Evolutionary conservation across 2,888 invertebrate species (phyloP).

Genomic region (Eurois occulta): DNA sequence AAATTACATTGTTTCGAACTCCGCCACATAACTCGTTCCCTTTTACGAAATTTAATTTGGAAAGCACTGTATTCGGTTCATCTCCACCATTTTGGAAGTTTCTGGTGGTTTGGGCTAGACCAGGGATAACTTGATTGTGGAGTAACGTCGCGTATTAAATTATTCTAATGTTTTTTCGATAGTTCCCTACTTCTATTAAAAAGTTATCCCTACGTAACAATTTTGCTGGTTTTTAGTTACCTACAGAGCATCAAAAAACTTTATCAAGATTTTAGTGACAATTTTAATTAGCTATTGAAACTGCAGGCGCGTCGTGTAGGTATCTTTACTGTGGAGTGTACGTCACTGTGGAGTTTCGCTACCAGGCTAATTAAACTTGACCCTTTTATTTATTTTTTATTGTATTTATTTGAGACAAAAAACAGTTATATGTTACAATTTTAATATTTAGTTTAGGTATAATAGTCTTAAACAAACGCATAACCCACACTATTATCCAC

Average conservation of each 20-base stretch:
- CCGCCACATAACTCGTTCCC: conserved; percentile 24
- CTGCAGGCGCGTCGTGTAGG: neutral
- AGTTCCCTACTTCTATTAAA: neutral
- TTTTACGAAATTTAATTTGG: conserved; percentile 28
- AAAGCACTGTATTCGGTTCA: conserved; percentile 20
- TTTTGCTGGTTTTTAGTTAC: neutral
- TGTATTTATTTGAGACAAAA: too few species aligned
- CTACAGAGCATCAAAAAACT: neutral
- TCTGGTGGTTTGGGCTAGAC: conserved; percentile 20
- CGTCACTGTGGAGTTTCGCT: too few species aligned
- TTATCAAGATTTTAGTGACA: neutral
- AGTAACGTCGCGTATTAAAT: conserved; percentile 13
- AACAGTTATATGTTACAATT: too few species aligned
- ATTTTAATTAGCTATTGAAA: neutral
- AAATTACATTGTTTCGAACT: conserved; percentile 19
- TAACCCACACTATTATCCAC: too few species aligned
- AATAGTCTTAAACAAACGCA: too few species aligned
- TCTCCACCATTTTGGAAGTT: conserved; percentile 17
- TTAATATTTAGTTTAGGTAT: too few species aligned
- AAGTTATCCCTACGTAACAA: neutral
- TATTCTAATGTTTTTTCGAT: conserved; percentile 11
- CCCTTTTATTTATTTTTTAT: too few species aligned
- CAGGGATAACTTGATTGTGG: conserved; percentile 13
- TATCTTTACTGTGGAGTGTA: too few species aligned
- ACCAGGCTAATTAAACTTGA: neutral